A percentile compares a stretch with the other conserved stretches of the same genome.
These are phyloP conservation scores for Henicopernis longicauda DNA, from an alignment of 2,113 vertebrate species.

Conservation along the genomic window DNA sequence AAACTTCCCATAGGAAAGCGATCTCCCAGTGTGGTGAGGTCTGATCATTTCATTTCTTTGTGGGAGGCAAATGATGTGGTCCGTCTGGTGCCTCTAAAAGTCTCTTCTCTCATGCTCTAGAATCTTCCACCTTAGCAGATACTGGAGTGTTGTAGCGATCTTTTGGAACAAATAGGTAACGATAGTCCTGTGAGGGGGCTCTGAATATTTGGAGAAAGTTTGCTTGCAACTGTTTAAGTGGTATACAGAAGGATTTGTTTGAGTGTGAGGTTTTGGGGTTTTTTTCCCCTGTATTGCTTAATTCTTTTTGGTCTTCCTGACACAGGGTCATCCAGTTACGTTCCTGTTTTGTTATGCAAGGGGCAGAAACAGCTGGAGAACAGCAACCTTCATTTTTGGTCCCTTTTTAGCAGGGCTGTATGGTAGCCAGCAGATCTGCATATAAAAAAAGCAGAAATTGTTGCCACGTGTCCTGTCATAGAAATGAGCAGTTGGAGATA, in stretches of 20 bases:
- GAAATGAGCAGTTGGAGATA: not conserved
- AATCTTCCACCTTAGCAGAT: not conserved
- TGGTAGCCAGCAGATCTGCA: not conserved
- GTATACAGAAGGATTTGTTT: not conserved
- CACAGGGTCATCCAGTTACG: not conserved
- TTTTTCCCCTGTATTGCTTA: not conserved
- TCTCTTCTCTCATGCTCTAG: not conserved
- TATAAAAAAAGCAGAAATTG: not conserved
- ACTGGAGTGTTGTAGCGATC: not conserved
- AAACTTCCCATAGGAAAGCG: not conserved
- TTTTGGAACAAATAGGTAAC: not conserved
- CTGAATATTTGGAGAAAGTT: not conserved
- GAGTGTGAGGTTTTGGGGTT: fast-evolving
- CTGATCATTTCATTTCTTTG: not conserved
- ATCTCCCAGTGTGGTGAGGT: not conserved
- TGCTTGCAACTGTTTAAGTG: not conserved
- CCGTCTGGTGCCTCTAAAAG: not conserved
- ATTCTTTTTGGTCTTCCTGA: not conserved
- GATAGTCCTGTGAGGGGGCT: not conserved
- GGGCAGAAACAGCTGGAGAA: not conserved
- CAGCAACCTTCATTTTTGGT: not conserved
- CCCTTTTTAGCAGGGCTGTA: not conserved
- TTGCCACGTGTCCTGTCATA: not conserved
- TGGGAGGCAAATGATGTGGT: not conserved
- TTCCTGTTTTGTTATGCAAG: not conserved